Percentiles rank a stretch among this genome's conserved stretches.
Conservation (phyloP, 2,797 vertebrate species). For the Muscicapa comitata region DNA sequence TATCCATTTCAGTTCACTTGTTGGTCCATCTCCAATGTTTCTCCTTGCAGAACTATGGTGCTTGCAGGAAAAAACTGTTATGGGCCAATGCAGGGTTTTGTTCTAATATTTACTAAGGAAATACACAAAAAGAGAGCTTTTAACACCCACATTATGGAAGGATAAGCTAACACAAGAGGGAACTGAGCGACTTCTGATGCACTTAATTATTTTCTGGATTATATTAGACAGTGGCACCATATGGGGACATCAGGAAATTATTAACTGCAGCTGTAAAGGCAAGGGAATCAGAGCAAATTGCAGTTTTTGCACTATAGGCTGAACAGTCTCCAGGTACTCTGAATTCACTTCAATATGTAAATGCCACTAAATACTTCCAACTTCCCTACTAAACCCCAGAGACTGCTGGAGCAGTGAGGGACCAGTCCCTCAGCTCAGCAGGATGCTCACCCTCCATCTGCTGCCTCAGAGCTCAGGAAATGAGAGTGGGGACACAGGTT, state of each 20-base stretch:
- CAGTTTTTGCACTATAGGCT: not conserved
- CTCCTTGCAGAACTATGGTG: not conserved
- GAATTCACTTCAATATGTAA: not conserved
- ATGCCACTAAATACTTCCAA: not conserved
- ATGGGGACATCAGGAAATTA: not conserved
- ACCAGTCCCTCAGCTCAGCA: not conserved
- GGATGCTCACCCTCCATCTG: not conserved
- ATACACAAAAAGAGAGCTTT: not conserved
- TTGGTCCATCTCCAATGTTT: not conserved
- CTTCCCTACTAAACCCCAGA: not conserved
- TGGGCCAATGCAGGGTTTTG: not conserved
- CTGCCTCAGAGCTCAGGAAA: accelerated
- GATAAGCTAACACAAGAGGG: not conserved
- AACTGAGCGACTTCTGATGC: not conserved
- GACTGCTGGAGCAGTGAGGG: accelerated
- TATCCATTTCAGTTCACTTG: not conserved
- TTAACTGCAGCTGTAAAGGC: not conserved
- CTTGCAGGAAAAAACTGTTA: not conserved
- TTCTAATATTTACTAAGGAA: not conserved
- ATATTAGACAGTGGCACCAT: not conserved
- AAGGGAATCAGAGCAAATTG: not conserved
- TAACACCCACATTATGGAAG: not conserved
- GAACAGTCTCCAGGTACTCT: not conserved
- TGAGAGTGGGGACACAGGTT: accelerated
- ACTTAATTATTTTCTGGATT: not conserved